These are phyloP conservation scores for Drosophila kambysellisi DNA, from an alignment of 2,888 invertebrate genomes.

Conservation along the genomic window DNA sequence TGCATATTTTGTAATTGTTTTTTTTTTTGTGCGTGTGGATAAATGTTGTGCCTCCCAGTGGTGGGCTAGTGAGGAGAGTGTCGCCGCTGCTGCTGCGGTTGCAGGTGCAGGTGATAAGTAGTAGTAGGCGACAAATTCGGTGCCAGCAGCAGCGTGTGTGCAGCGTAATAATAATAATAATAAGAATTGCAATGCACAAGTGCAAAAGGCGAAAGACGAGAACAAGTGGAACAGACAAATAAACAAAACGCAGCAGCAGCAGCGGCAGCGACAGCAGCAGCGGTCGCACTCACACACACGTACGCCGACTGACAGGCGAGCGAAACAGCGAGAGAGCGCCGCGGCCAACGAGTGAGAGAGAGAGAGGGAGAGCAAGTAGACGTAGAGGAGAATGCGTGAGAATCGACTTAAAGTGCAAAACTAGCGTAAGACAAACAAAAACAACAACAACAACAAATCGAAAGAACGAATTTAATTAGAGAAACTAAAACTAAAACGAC, in stretches of 20 bases:
- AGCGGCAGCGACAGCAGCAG: conserved; percentile 43
- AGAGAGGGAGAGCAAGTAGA: conserved; percentile 25
- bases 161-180: conserved; percentile 40
- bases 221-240: conserved; percentile 76
- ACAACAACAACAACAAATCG: conserved; percentile 11
- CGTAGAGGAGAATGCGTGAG: conserved; percentile 35
- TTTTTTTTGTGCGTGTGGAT: conserved; percentile 48
- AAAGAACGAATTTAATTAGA: conserved; percentile 46
- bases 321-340: conserved; percentile 18
- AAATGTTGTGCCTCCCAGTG: conserved; percentile 27
- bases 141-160: conserved; percentile 7
- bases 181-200: conserved; percentile 57
- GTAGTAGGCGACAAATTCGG: conserved; percentile 43
- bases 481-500: conserved; percentile 38
- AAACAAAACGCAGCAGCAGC: conserved; percentile 67
- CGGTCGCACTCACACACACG: conserved; percentile 21
- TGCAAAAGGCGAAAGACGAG: conserved; percentile 63
- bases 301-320: conserved; percentile 2
- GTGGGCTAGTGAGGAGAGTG: conserved; percentile 13
- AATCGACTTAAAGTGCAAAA: conserved; percentile 60
- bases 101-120: conserved; percentile 9
- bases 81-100: conserved; percentile 40
- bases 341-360: conserved; percentile 4
- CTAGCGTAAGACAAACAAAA: conserved; percentile 57
- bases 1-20: conserved; percentile 36